Percentiles rank a stretch among this genome's conserved stretches.
phyloP scores from a whole-genome alignment of 2,888 invertebrate genomes.

The Gisinianus flammeolus region DNA sequence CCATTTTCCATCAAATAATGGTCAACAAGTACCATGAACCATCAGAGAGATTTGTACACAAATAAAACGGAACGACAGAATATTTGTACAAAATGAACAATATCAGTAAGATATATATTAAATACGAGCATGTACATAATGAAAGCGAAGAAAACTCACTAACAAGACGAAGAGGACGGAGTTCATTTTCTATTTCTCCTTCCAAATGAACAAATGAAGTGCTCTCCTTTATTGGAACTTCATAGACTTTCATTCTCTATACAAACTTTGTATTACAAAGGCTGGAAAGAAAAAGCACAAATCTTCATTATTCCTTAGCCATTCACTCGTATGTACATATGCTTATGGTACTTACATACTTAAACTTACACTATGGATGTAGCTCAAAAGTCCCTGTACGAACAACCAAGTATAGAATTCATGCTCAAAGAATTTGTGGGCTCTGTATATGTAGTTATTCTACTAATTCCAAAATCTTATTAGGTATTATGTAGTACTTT shows the following conservation, averaged over 20 bases:
- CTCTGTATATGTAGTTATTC: background rate
- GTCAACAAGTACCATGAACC: background rate
- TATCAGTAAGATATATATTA: background rate
- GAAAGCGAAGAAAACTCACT: background rate
- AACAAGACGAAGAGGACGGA: background rate
- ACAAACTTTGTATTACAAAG: background rate
- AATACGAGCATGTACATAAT: background rate
- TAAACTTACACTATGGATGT: too few relatives aligned
- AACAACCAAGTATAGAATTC: background rate
- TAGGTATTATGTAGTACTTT: background rate
- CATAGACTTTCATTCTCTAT: background rate
- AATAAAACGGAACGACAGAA: background rate
- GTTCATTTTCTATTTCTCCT: background rate
- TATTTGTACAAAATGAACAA: background rate
- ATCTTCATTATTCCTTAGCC: constrained; percentile 4
- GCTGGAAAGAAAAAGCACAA: background rate
- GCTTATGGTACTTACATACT: too few relatives aligned
- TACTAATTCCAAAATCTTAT: background rate
- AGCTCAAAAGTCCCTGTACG: background rate
- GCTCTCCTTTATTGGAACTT: background rate
- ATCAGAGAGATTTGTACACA: background rate
- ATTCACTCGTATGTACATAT: background rate
- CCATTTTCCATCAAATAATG: constrained; percentile 11
- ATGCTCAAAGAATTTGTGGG: background rate
- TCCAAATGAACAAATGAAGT: constrained; percentile 18